Conservation (phyloP, 1,140 invertebrate genomes). For the Drosophila chauvacae region DNA sequence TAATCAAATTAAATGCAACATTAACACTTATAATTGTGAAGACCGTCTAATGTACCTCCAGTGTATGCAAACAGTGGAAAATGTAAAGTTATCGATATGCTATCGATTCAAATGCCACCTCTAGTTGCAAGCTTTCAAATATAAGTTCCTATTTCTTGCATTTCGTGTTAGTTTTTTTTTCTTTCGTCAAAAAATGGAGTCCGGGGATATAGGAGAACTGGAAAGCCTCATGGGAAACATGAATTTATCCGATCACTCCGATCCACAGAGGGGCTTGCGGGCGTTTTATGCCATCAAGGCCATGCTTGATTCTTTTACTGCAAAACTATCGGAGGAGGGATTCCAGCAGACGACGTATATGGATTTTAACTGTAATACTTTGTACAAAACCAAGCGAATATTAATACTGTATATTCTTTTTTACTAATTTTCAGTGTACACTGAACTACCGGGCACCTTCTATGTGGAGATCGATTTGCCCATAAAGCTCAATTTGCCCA, state of each 20-base stretch:
- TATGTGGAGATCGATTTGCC: not conserved
- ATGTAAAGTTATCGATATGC: not conserved
- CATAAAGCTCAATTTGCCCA: not conserved
- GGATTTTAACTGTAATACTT: not conserved
- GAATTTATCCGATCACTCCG: not conserved
- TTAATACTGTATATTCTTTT: no score
- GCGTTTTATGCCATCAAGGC: not conserved
- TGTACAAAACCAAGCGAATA: not conserved
- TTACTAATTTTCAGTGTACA: not conserved
- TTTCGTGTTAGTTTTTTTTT: not conserved
- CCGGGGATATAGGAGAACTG: not conserved
- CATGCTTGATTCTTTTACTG: not conserved
- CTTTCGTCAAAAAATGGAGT: not conserved
- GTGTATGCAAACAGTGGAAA: not conserved
- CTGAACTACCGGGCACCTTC: no score
- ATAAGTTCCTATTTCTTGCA: not conserved
- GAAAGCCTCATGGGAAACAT: not conserved
- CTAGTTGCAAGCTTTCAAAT: not conserved
- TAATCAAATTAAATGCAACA: not conserved
- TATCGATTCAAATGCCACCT: not conserved
- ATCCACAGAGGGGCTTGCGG: no score
- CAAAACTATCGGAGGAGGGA: not conserved
- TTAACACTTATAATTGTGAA: not conserved
- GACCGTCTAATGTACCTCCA: not conserved
- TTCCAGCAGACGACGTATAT: not conserved